Base-by-base conservation (phyloP, 2,113 vertebrate species). In the Phalacrocorax carbo region DNA sequence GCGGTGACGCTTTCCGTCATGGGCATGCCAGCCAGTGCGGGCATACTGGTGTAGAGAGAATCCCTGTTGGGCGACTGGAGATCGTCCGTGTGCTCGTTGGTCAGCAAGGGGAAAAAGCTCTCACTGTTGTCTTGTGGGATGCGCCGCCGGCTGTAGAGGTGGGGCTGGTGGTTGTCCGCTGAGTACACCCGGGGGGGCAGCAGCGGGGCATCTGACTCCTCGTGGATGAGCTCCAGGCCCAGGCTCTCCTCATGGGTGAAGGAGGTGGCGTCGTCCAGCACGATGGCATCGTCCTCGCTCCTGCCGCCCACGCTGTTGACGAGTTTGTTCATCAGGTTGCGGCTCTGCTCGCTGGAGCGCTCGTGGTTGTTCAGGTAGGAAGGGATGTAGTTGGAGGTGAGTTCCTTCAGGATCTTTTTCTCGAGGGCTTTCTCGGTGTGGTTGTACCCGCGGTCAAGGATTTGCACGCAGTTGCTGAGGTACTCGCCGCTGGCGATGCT, bases 401-500 rank as follows among this genome's bases (percentile, higher is more conserved):
- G 99, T 98, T 99, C 99, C 98, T 99, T 99, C 96, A 99, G 98
- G 96, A 99, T 99, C 98, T 99, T 99, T 98, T 99, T 99, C 98
- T 99, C 99, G 86, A 99, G 98, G 97, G 99, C 99, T 19, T 99
- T 99, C 98, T 99, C 99, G 14, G 98, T 99, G 97, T 99, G 99
- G 97, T 98, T 99, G 94, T 99, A 99, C 96, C 99, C 99, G 54
- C 99, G 98, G 98, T 99, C 99, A 90, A 99, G 99, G 94, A 99
- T 99, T 98, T 99, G 99, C 98, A 99, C 99, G 87, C 99, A 99
- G 98, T 99, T 99, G 97, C 99, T 99, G 98, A 99, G 98, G 98
- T 99, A 99, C 96, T 99, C 99, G 25, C 99, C 98, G 75, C 99
- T 98, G 98, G 99, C 99, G 83, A 99, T 98, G 98, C 99, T 99